phyloP scores from a whole-genome alignment of 2,797 vertebrate genomes.

The Holocentrus rufus region DNA sequence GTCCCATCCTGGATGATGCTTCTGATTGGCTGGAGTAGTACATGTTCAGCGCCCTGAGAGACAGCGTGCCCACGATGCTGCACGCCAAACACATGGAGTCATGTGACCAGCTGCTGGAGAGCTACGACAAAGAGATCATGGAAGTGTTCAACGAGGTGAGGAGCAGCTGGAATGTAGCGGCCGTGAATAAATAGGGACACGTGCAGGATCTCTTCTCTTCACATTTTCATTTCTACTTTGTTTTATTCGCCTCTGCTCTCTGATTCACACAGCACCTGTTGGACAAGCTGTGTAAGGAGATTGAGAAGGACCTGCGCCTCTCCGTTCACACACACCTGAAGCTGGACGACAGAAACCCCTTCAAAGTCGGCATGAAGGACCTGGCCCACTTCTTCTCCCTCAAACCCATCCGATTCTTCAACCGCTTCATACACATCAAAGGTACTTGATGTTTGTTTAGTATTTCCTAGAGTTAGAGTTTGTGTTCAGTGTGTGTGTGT shows the following conservation, averaged over 20 bases:
- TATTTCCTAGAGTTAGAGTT: not conserved
- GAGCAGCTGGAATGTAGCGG: conserved; percentile 12
- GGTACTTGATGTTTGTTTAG: conserved; percentile 76
- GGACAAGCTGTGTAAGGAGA: conserved; percentile 98
- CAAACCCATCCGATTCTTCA: conserved; percentile 96
- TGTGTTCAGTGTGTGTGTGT: no score
- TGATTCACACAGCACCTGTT: conserved; percentile 86
- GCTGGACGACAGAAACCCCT: conserved; percentile 97
- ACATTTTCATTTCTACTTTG: no score
- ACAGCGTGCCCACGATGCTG: conserved; percentile 94
- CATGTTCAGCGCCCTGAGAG: conserved; percentile 96
- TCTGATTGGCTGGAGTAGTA: conserved; percentile 83
- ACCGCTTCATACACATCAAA: conserved; percentile 97
- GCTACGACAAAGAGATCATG: conserved; percentile 96
- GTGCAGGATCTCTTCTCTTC: no score
- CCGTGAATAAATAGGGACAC: no score
- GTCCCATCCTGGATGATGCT: not conserved
- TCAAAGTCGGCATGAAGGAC: conserved; percentile 98
- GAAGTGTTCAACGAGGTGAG: conserved; percentile 93
- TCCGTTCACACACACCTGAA: conserved; percentile 98
- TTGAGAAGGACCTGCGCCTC: conserved; percentile 97
- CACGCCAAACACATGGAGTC: conserved; percentile 93
- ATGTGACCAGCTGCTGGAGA: conserved; percentile 89
- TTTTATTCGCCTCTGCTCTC: not conserved
- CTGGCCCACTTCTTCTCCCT: conserved; percentile 96